Conservation (phyloP, 2,888 invertebrate genomes). For the Chymomyza caudatula region DNA sequence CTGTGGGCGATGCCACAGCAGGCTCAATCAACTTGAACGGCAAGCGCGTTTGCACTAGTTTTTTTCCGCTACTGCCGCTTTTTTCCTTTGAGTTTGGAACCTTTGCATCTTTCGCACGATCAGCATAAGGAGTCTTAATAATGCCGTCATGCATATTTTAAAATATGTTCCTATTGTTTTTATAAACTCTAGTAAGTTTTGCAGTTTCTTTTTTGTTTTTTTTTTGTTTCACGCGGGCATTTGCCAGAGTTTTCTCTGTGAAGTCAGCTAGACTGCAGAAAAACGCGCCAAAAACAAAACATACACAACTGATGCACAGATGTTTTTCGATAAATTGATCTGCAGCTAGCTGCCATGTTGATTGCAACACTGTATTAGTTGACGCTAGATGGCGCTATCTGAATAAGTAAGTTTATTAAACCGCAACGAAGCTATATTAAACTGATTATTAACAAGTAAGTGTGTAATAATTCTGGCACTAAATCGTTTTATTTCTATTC, state of each 20-base stretch:
- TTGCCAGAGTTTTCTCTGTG: slow-evolving; percentile 1
- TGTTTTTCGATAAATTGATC: slow-evolving; percentile 22
- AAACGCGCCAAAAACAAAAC: slow-evolving; percentile 42
- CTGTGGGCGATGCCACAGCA: slow-evolving; percentile 35
- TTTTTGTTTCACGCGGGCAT: slow-evolving; percentile 8
- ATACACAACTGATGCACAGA: slow-evolving; percentile 13
- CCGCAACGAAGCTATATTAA: too few species aligned
- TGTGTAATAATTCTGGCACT: too few species aligned
- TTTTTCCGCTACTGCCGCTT: slow-evolving; percentile 77
- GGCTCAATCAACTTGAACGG: slow-evolving; percentile 81
- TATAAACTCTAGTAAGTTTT: neutral
- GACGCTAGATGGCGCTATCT: neutral
- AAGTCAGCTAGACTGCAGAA: neutral
- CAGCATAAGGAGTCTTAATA: slow-evolving; percentile 50
- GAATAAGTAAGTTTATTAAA: too few species aligned
- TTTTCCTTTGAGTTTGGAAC: slow-evolving; percentile 34
- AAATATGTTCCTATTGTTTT: neutral
- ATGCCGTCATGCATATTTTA: slow-evolving; percentile 39
- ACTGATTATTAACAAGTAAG: too few species aligned
- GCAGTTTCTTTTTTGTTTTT: neutral
- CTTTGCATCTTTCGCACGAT: slow-evolving; percentile 32
- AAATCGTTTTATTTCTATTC: too few species aligned
- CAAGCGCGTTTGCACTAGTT: slow-evolving; percentile 82
- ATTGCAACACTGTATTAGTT: neutral
- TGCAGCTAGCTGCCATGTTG: neutral